Evolutionary conservation across 2,797 vertebrate genomes (phyloP).

Genomic region (Danio choprae): DNA sequence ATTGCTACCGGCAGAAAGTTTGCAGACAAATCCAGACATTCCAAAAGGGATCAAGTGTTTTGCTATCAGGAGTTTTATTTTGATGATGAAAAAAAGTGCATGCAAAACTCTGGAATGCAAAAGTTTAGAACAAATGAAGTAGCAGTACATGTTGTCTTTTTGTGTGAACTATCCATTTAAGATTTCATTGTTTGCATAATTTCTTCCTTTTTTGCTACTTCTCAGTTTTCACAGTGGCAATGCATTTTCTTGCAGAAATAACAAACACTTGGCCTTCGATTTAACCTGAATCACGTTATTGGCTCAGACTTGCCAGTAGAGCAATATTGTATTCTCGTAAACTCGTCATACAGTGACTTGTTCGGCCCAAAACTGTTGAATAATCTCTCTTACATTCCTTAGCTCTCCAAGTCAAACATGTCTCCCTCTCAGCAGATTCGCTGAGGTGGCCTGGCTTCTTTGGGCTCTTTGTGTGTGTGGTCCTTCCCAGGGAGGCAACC

Average conservation of each 20-base stretch:
- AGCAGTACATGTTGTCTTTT: background rate
- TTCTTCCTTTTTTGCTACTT: background rate
- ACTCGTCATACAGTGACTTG: slow-evolving; percentile 9
- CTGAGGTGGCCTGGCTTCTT: slow-evolving; percentile 59
- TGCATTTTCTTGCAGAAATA: slow-evolving; percentile 17
- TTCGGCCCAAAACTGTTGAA: slow-evolving; percentile 38
- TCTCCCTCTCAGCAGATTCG: slow-evolving; percentile 39
- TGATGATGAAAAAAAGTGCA: too few species aligned
- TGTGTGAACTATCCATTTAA: background rate
- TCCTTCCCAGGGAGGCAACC: slow-evolving; percentile 51
- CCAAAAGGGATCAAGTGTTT: too few species aligned
- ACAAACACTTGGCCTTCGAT: background rate
- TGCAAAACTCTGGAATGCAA: too few species aligned
- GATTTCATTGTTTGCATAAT: background rate
- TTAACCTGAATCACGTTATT: slow-evolving; percentile 11
- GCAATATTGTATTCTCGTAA: background rate
- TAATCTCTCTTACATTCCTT: slow-evolving; percentile 42
- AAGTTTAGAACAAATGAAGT: too few species aligned
- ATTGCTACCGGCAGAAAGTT: too few species aligned
- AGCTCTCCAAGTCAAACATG: slow-evolving; percentile 60
- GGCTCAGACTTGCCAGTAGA: slow-evolving; percentile 28
- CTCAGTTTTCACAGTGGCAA: slow-evolving; percentile 29
- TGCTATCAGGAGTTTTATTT: too few species aligned
- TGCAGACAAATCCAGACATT: too few species aligned
- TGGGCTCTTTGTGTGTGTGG: slow-evolving; percentile 58